These are phyloP conservation scores for Aspidapion aeneum DNA, from an alignment of 2,888 invertebrate genomes.

Conservation along the genomic window DNA sequence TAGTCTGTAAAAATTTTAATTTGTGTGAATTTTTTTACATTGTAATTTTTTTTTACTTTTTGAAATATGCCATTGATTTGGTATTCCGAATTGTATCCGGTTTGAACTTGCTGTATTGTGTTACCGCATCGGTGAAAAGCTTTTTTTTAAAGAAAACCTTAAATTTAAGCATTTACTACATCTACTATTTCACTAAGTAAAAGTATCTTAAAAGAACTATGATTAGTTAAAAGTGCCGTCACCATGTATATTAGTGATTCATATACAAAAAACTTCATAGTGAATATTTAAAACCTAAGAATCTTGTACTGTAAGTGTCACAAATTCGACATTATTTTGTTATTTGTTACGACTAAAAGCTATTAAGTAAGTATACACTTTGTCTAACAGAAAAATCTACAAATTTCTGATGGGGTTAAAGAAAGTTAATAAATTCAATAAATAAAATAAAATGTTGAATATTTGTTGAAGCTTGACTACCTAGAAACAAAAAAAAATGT, in stretches of 20 bases:
- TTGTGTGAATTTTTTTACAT: no score
- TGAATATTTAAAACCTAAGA: slow-evolving; percentile 42
- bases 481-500: no score
- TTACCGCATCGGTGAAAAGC: slow-evolving; percentile 49
- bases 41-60: no score
- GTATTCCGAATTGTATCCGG: slow-evolving; percentile 28
- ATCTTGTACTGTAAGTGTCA: slow-evolving; percentile 47
- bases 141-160: slow-evolving; percentile 29
- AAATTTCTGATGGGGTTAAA: no score
- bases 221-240: slow-evolving; percentile 49
- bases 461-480: no score
- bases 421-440: no score
- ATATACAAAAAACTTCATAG: slow-evolving; percentile 46
- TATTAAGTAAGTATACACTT: slow-evolving; percentile 44
- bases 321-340: slow-evolving; percentile 39
- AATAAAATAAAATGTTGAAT: no score
- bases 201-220: slow-evolving; percentile 43
- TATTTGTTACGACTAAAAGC: slow-evolving; percentile 23
- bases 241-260: slow-evolving; percentile 47
- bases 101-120: slow-evolving; percentile 45
- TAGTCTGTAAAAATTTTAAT: not conserved
- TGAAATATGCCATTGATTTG: slow-evolving; percentile 44
- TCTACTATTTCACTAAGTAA: slow-evolving; percentile 41
- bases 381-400: slow-evolving; percentile 37
- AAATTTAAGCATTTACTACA: slow-evolving; percentile 37